These are phyloP conservation scores for Apodemia duryi DNA, from an alignment of 2,888 invertebrate genomes.

Conservation along the genomic window DNA sequence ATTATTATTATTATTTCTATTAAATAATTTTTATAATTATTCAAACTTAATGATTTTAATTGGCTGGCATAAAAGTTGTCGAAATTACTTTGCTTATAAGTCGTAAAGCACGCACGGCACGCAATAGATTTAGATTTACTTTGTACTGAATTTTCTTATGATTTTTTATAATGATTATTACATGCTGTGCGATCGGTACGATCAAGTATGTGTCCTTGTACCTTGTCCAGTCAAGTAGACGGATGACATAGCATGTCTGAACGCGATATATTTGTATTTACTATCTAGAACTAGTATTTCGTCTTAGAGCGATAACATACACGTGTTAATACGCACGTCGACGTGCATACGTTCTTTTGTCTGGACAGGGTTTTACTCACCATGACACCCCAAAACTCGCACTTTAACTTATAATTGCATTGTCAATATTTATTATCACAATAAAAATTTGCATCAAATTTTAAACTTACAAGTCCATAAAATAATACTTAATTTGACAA, in stretches of 20 bases:
- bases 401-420: slow-evolving; percentile 17
- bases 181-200: too few species aligned
- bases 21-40: too few species aligned
- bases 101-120: background rate
- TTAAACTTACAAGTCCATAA: slow-evolving; percentile 44
- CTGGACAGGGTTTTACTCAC: background rate
- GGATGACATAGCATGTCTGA: background rate
- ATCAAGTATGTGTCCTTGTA: background rate
- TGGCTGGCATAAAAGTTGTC: background rate
- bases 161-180: background rate
- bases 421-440: slow-evolving; percentile 26
- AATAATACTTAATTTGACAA: slow-evolving; percentile 49
- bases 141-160: background rate
- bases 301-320: too few species aligned
- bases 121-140: background rate
- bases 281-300: too few species aligned
- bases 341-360: background rate
- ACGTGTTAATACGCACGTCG: too few species aligned
- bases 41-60: background rate
- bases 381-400: slow-evolving; percentile 14
- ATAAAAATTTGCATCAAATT: slow-evolving; percentile 38
- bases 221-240: background rate
- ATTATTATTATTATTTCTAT: too few species aligned
- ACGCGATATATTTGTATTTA: background rate
- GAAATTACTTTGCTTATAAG: background rate